A percentile compares a stretch with the other conserved stretches of the same genome.
Conservation (phyloP, 2,113 vertebrate genomes). For the Phasianus colchicus region DNA sequence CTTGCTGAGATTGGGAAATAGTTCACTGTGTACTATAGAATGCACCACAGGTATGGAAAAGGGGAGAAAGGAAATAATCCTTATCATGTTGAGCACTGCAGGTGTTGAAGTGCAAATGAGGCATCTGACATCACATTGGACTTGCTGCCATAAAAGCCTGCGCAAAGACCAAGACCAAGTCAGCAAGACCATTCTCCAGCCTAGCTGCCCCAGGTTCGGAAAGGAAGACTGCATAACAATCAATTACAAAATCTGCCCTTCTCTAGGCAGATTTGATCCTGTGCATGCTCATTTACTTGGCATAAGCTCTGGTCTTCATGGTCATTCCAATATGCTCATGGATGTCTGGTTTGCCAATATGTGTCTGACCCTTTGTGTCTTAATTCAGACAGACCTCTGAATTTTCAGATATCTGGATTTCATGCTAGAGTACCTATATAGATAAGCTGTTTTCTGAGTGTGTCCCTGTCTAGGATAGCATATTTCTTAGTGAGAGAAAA, state of each 20-base stretch:
- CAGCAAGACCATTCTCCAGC: neutral
- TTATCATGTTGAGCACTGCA: neutral
- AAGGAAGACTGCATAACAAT: neutral
- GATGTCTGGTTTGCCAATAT: neutral
- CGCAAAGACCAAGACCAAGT: neutral
- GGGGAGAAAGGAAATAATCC: neutral
- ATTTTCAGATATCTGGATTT: neutral
- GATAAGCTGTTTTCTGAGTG: neutral
- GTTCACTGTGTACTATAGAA: neutral
- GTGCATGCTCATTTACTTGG: neutral
- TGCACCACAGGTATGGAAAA: neutral
- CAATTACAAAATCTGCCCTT: neutral
- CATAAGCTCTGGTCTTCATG: neutral
- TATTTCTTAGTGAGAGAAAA: neutral
- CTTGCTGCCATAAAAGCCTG: neutral
- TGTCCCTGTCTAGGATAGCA: fast-evolving
- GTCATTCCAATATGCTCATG: neutral
- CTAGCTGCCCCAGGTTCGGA: neutral
- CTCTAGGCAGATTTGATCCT: fast-evolving
- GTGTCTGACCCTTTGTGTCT: neutral
- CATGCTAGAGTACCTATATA: fast-evolving
- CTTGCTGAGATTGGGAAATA: neutral
- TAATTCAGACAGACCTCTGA: neutral
- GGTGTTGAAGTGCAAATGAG: neutral
- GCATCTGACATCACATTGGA: neutral